phyloP scores from a whole-genome alignment of 2,113 vertebrate genomes.

The Sceloporus tristichus region DNA sequence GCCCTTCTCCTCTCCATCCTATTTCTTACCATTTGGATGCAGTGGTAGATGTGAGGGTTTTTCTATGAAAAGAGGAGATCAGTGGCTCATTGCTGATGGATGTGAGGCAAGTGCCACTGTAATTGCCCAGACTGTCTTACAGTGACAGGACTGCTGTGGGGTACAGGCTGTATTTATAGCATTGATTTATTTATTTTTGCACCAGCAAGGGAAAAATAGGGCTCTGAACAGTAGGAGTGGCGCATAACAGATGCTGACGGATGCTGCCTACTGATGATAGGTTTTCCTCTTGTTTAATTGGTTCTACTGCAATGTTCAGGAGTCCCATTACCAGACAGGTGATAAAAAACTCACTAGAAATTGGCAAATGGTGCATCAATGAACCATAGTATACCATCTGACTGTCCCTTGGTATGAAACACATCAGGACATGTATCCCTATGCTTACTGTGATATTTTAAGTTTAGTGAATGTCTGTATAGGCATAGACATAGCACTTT shows the following conservation, averaged over 20 bases:
- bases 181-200: neutral
- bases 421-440: neutral
- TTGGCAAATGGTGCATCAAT: too few relatives aligned
- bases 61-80: too few relatives aligned
- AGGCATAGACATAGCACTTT: neutral
- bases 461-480: neutral
- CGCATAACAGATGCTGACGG: too few relatives aligned
- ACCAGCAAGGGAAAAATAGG: neutral
- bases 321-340: neutral
- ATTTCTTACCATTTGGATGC: neutral
- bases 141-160: neutral
- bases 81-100: neutral
- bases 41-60: neutral
- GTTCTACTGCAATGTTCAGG: neutral
- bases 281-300: neutral
- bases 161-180: neutral
- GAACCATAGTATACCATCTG: neutral
- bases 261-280: neutral
- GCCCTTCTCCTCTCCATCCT: neutral
- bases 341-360: neutral
- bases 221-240: neutral
- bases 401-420: neutral
- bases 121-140: neutral
- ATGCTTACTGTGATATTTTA: neutral
- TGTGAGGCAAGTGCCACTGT: neutral